These are phyloP conservation scores for Lanistes nyassanus DNA, from an alignment of 1,140 invertebrate genomes.

Conservation along the genomic window DNA sequence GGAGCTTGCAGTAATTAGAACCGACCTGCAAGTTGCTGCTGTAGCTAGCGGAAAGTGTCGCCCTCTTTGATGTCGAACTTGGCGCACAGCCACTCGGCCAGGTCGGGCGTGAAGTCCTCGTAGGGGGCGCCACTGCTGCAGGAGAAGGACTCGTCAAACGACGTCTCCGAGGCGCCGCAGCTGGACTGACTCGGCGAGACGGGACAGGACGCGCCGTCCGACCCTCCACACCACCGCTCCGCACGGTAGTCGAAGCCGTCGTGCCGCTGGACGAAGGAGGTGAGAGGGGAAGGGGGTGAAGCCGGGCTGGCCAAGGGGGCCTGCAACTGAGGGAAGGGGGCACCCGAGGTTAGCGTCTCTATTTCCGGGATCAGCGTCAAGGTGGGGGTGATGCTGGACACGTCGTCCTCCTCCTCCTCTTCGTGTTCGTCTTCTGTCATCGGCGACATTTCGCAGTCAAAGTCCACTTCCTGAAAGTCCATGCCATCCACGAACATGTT, in stretches of 20 bases:
- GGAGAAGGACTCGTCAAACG: background rate
- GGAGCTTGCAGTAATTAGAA: no score
- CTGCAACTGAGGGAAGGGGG: background rate
- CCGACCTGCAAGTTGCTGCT: background rate
- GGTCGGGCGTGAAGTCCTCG: slow-evolving; percentile 19
- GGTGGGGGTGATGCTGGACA: background rate
- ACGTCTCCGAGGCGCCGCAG: slow-evolving; percentile 7
- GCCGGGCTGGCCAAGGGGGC: background rate
- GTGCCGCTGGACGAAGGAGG: slow-evolving; percentile 2
- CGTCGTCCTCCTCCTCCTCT: background rate
- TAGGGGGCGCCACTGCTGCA: background rate
- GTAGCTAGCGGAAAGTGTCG: slow-evolving; percentile 3
- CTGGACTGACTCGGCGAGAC: slow-evolving; percentile 20
- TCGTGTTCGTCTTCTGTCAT: background rate
- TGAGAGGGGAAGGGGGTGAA: background rate
- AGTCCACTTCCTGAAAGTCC: background rate
- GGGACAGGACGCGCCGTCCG: slow-evolving; percentile 12
- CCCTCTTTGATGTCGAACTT: slow-evolving; percentile 22
- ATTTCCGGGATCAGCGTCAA: background rate
- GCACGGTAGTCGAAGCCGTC: slow-evolving; percentile 1
- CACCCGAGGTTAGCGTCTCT: background rate
- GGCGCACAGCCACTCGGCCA: slow-evolving; percentile 23
- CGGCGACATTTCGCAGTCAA: background rate
- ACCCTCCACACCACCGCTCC: slow-evolving; percentile 2
- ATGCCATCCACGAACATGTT: background rate